These are phyloP conservation scores for Aselliscus stoliczkanus DNA, from an alignment of 2,797 vertebrate genomes.

Conservation along the genomic window DNA sequence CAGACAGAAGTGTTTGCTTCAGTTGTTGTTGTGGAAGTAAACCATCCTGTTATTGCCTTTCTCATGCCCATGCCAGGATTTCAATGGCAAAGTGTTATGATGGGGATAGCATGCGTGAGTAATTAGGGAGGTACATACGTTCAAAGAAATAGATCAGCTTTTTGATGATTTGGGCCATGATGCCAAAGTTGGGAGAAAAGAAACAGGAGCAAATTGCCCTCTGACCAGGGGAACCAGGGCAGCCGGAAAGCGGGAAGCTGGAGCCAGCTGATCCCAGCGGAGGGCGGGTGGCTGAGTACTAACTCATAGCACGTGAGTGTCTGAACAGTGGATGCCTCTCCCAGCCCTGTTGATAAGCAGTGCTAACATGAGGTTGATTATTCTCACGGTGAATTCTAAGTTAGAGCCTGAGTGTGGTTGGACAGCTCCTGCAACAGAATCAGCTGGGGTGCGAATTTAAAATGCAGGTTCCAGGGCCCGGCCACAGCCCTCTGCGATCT, in stretches of 20 bases:
- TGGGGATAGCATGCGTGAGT: background rate
- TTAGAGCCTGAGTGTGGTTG: background rate
- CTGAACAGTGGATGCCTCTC: background rate
- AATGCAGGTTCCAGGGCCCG: background rate
- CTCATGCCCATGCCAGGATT: background rate
- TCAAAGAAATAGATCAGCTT: background rate
- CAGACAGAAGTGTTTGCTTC: background rate
- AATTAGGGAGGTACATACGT: background rate
- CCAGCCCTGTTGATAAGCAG: background rate
- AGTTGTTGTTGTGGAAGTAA: background rate
- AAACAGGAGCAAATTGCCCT: background rate
- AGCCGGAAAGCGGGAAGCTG: background rate
- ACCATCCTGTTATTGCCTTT: background rate
- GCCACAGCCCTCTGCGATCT: too few relatives aligned
- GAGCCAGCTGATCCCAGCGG: rapidly evolving
- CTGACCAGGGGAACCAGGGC: background rate
- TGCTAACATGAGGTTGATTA: background rate
- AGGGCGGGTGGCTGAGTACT: too few relatives aligned
- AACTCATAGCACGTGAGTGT: rapidly evolving
- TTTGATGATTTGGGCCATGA: background rate
- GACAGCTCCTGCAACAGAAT: background rate
- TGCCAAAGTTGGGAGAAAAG: background rate
- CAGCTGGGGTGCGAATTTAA: background rate
- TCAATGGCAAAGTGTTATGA: background rate
- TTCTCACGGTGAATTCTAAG: background rate